Base-by-base conservation (phyloP, 1,140 invertebrate genomes). In the Diorhabda elongata region DNA sequence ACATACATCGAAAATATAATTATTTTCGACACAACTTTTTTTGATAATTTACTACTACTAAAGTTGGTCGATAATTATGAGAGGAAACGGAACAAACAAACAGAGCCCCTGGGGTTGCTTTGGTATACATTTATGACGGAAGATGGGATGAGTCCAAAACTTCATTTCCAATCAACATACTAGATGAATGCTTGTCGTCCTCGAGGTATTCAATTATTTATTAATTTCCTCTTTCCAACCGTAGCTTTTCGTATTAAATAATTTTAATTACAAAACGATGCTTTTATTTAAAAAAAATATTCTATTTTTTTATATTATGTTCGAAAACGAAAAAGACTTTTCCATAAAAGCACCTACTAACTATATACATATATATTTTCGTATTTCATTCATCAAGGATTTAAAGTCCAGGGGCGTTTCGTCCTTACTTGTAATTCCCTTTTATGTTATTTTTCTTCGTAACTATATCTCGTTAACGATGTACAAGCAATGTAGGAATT, bases 131-230 rank as follows among this genome's bases (percentile, higher is more conserved):
- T 61, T 42, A 61, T 11, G 26, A 42, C 59, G 26, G 59, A 41
- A 52, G 47, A 42, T 61, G 6, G 26, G 41, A 61, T 42, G 26
- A 61, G 9, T 42, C 59, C 4, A n/a, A 58, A 59, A 59, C 42
- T 66, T 63, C 66, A 58, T 67, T 67, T 67, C 58, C 69, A 70
- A 70, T 70, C 65, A 62, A 58, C 43, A 58, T 44, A 58, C 44
- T 62, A 59, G 26, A 70, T 67, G 64, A 70, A 52, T 67, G 69
- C 69, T 9, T 70, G 58, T 57, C 41, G 61, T 58, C 69, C 65
- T 65, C 42, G 42, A 44, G 61, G 64, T 65, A 44, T 70, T 70
- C 65, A 70, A 69, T 70, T 70, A 70, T 70, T 70, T 67, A 70
- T 62, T 70, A 70, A 70, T 70, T 70, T 70, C 58, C 69, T 61